Evolutionary conservation across 2,888 invertebrate species (phyloP).

Genomic region (Hybos culiciformis): DNA sequence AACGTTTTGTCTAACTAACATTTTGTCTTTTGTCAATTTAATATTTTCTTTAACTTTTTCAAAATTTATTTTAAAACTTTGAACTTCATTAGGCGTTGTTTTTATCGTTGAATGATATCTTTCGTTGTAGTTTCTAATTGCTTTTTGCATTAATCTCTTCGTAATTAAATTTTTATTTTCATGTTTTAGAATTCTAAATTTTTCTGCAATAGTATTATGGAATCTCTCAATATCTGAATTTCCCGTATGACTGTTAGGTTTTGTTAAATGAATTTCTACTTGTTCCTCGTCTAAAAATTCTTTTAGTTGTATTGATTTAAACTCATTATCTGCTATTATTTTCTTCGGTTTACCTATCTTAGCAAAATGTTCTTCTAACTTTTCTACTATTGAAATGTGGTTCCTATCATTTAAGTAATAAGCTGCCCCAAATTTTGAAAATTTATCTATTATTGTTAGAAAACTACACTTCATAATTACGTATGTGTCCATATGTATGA

Average conservation of each 20-base stretch:
- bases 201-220: conserved; percentile 4
- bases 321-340: conserved; percentile 11
- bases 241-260: conserved; percentile 1
- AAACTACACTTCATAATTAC: conserved; percentile 2
- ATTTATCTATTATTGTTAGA: conserved; percentile 9
- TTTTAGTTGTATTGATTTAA: conserved; percentile 6
- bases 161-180: conserved; percentile 5
- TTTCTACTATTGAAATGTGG: background rate
- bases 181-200: conserved; percentile 4
- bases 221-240: background rate
- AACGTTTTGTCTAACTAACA: conserved; percentile 1
- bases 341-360: conserved; percentile 3
- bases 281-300: background rate
- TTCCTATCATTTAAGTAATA: background rate
- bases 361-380: conserved; percentile 1
- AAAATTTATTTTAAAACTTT: background rate
- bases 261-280: background rate
- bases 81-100: background rate
- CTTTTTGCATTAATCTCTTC: conserved; percentile 1
- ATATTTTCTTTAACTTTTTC: conserved; percentile 3
- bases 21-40: conserved; percentile 1
- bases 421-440: conserved; percentile 6
- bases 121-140: background rate
- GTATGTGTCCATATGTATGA: conserved; percentile 7
- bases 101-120: background rate